Percentiles rank a stretch among this genome's conserved stretches.
Conservation (phyloP, 2,113 vertebrate species). For the Chunga burmeisteri region DNA sequence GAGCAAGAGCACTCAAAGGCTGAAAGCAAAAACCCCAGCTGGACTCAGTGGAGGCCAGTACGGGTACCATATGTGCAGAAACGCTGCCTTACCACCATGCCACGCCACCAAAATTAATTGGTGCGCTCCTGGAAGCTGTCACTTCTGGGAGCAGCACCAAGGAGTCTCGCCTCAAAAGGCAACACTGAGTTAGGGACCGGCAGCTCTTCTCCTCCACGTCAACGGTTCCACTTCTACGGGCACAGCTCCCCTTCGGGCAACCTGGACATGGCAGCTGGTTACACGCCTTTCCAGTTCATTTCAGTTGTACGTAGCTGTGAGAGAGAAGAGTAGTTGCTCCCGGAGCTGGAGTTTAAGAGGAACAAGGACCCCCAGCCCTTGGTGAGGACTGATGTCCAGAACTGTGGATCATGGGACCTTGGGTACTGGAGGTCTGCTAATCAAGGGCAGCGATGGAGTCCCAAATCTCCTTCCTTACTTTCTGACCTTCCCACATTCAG, state of each 20-base stretch:
- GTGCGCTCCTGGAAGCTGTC: neutral
- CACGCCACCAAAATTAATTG: neutral
- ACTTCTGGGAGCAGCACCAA: neutral
- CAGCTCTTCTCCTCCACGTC: neutral
- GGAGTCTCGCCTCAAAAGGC: neutral
- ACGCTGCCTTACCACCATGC: fast-evolving
- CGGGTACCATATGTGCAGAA: neutral
- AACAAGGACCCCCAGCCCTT: fast-evolving
- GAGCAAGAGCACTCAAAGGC: neutral
- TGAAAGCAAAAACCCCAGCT: neutral
- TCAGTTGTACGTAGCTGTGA: neutral
- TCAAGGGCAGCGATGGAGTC: neutral
- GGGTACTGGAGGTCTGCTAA: neutral
- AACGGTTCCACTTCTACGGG: neutral
- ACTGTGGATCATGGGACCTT: neutral
- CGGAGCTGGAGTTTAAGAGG: neutral
- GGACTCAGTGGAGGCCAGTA: neutral
- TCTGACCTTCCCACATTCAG: neutral
- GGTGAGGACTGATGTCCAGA: neutral
- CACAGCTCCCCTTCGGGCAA: neutral
- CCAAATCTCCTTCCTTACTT: neutral
- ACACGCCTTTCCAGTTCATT: neutral
- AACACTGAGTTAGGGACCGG: neutral
- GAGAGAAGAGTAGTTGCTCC: fast-evolving
- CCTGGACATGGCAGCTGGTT: neutral